These are phyloP conservation scores for Panthera leo DNA, from an alignment of 2,113 vertebrate species.

Conservation along the genomic window DNA sequence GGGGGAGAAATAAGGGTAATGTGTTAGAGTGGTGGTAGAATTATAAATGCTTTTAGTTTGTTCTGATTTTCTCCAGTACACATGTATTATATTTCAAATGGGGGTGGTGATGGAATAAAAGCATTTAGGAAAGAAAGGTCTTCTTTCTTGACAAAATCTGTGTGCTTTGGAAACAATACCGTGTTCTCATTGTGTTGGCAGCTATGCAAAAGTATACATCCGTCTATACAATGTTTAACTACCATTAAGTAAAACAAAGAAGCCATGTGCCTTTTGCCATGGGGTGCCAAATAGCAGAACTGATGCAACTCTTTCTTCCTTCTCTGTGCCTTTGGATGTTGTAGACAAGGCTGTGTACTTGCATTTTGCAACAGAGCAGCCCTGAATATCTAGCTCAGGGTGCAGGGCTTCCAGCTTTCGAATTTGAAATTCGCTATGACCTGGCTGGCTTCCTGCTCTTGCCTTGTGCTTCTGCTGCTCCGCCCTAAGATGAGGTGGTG, in stretches of 20 bases:
- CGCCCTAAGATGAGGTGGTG: neutral
- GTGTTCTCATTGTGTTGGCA: neutral
- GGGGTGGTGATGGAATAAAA: neutral
- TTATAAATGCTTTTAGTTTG: neutral
- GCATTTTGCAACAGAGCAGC: neutral
- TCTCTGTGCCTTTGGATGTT: neutral
- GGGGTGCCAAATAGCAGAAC: neutral
- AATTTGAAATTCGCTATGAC: neutral
- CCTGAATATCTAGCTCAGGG: neutral
- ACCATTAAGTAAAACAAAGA: neutral
- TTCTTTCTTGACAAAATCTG: neutral
- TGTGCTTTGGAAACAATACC: neutral
- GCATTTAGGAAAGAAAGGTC: neutral
- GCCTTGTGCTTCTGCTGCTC: neutral
- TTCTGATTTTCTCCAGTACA: neutral
- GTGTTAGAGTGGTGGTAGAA: neutral
- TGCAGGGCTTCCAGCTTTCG: neutral
- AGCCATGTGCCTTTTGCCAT: neutral
- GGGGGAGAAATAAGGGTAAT: neutral
- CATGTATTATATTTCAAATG: neutral
- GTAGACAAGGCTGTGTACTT: neutral
- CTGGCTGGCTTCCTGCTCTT: neutral
- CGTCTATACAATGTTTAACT: neutral
- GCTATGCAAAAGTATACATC: neutral
- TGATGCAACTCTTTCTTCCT: neutral